A percentile compares a stretch with the other conserved stretches of the same genome.
Evolutionary conservation across 2,888 invertebrate species (phyloP).

Genomic region (Caenorhabditis japonica): DNA sequence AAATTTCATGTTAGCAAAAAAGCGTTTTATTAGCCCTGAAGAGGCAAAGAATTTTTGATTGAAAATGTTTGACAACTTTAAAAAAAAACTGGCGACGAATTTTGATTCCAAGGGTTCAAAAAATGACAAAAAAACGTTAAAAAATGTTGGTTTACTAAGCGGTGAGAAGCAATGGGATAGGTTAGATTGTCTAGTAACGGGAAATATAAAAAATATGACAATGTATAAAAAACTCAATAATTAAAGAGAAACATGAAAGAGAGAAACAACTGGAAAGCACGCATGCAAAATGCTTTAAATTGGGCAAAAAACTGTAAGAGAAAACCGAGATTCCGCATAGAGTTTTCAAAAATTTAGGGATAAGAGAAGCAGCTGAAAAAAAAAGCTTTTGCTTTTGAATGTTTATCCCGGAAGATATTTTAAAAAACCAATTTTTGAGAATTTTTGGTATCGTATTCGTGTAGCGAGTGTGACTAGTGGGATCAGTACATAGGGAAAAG

Average conservation of each 20-base stretch:
- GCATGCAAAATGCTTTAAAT: slow-evolving; percentile 48
- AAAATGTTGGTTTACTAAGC: too few species aligned
- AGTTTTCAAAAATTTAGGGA: slow-evolving; percentile 8
- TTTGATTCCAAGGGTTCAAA: too few species aligned
- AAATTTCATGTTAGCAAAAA: too few species aligned
- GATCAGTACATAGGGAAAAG: slow-evolving; percentile 46
- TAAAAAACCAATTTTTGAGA: slow-evolving; percentile 6
- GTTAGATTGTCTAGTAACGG: too few species aligned
- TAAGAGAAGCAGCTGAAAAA: slow-evolving; percentile 33
- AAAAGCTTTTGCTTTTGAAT: slow-evolving; percentile 27
- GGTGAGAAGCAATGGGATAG: too few species aligned
- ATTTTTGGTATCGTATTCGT: slow-evolving; percentile 1
- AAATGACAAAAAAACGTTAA: too few species aligned
- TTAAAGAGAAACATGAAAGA: slow-evolving; percentile 17
- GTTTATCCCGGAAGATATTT: slow-evolving; percentile 47
- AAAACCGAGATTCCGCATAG: slow-evolving; percentile 47
- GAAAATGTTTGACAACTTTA: too few species aligned
- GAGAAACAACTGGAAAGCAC: slow-evolving; percentile 35
- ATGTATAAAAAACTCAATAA: neutral
- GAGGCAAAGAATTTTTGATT: too few species aligned
- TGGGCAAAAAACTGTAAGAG: slow-evolving; percentile 40
- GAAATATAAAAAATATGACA: too few species aligned
- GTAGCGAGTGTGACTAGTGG: neutral
- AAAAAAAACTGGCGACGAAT: too few species aligned
- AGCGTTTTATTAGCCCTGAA: too few species aligned